A percentile compares a stretch with the other conserved stretches of the same genome.
Conservation (phyloP, 1,140 invertebrate species). For the Drosophila teissieri region DNA sequence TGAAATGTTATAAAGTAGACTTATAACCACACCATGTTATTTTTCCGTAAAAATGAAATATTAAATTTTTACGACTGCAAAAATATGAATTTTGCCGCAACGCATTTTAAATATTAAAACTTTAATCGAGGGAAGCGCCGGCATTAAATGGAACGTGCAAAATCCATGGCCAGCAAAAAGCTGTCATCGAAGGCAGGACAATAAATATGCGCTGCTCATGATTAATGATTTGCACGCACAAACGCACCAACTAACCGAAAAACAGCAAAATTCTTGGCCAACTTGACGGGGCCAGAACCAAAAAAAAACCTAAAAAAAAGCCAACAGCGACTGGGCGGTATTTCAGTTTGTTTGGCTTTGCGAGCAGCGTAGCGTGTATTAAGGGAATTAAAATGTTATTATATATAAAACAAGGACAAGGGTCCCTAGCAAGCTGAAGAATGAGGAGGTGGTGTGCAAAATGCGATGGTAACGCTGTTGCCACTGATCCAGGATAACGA, state of each 20-base stretch:
- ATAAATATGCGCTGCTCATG: constrained; percentile 79
- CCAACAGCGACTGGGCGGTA: constrained; percentile 14
- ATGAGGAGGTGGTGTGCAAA: constrained; percentile 2
- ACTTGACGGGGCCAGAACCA: constrained; percentile 36
- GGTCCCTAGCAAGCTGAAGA: constrained; percentile 8
- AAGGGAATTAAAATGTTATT: constrained; percentile 83
- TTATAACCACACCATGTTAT: no score
- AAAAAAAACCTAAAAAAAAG: constrained; percentile 22
- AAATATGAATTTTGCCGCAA: background rate
- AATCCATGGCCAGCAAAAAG: constrained; percentile 65
- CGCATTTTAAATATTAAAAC: constrained; percentile 31
- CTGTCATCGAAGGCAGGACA: constrained; percentile 72
- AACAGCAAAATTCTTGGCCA: constrained; percentile 45
- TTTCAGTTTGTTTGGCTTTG: constrained; percentile 72
- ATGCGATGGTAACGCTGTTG: constrained; percentile 37
- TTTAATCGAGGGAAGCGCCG: constrained; percentile 18
- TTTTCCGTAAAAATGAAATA: no score
- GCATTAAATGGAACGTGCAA: constrained; percentile 50
- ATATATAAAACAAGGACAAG: constrained; percentile 69
- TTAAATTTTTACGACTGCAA: background rate
- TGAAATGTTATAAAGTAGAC: no score
- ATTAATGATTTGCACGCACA: constrained; percentile 78
- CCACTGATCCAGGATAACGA: constrained; percentile 81
- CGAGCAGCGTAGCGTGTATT: constrained; percentile 78
- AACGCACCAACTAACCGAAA: constrained; percentile 19